Conservation (phyloP, 2,888 invertebrate genomes). For the Periphyllus acericola region DNA sequence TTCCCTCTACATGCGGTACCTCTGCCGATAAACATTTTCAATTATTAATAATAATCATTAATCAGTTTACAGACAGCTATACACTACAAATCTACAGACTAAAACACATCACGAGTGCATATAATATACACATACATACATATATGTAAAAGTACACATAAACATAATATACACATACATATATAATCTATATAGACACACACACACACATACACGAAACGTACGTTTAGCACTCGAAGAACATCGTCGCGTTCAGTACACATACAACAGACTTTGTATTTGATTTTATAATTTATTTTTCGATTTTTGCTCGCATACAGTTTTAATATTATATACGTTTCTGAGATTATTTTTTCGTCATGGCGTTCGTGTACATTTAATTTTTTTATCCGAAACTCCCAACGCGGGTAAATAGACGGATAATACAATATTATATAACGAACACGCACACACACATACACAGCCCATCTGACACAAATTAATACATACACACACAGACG, state of each 20-base stretch:
- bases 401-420: not conserved
- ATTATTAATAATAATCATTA: conserved; percentile 9
- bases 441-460: not conserved
- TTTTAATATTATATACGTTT: not conserved
- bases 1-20: conserved; percentile 32
- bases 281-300: not conserved
- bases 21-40: not conserved
- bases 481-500: not conserved
- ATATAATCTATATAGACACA: not conserved
- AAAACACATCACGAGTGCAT: not conserved
- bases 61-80: conserved; percentile 56
- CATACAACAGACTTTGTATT: conserved; percentile 20
- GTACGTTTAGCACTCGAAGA: conserved; percentile 30
- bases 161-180: not conserved
- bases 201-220: not conserved
- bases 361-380: not conserved
- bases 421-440: not conserved
- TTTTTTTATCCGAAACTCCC: not conserved
- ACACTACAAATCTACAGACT: not conserved
- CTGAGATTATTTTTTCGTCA: not conserved
- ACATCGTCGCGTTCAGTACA: conserved; percentile 6
- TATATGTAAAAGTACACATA: not conserved
- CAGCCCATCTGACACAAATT: not conserved
- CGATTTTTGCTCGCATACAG: conserved; percentile 5
- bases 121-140: not conserved